These are phyloP conservation scores for Tringa solitaria DNA, from an alignment of 2,113 vertebrate genomes.

Conservation along the genomic window DNA sequence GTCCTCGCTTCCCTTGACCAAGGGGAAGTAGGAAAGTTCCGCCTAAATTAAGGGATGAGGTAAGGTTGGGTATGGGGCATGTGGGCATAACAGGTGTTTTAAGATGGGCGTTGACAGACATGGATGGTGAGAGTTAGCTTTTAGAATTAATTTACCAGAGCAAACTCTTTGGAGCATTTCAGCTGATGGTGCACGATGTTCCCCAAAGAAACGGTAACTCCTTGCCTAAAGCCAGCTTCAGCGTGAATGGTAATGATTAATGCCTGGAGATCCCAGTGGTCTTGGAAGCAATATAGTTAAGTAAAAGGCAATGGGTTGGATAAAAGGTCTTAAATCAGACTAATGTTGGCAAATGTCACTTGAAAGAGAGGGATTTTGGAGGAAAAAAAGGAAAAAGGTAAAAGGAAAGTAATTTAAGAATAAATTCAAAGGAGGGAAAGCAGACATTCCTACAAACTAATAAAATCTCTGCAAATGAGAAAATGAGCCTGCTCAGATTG, in stretches of 20 bases:
- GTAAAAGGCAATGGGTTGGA: slow-evolving; percentile 64
- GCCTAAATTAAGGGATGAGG: not conserved
- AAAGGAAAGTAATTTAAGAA: slow-evolving; percentile 27
- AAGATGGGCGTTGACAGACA: not conserved
- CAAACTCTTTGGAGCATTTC: not conserved
- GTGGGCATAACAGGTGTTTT: not conserved
- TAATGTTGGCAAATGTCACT: slow-evolving; percentile 64
- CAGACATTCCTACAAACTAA: slow-evolving; percentile 30
- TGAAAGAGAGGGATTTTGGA: slow-evolving; percentile 60
- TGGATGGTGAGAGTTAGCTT: not conserved
- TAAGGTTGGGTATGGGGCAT: fast-evolving
- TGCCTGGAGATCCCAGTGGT: slow-evolving; percentile 47
- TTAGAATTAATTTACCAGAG: slow-evolving; percentile 19
- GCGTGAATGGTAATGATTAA: slow-evolving; percentile 23
- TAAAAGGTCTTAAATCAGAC: slow-evolving; percentile 69
- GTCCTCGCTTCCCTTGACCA: not conserved
- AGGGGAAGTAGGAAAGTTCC: not conserved
- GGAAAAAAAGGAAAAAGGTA: not conserved
- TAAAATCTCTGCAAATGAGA: slow-evolving; percentile 56
- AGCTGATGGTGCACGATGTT: not conserved
- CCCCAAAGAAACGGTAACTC: slow-evolving; percentile 22
- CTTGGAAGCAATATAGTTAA: slow-evolving; percentile 64
- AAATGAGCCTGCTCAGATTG: slow-evolving; percentile 49
- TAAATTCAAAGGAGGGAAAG: slow-evolving; percentile 42
- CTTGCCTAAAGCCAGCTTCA: slow-evolving; percentile 35